These are phyloP conservation scores for Gastrophysa polygoni DNA, from an alignment of 2,888 invertebrate genomes.

Conservation along the genomic window DNA sequence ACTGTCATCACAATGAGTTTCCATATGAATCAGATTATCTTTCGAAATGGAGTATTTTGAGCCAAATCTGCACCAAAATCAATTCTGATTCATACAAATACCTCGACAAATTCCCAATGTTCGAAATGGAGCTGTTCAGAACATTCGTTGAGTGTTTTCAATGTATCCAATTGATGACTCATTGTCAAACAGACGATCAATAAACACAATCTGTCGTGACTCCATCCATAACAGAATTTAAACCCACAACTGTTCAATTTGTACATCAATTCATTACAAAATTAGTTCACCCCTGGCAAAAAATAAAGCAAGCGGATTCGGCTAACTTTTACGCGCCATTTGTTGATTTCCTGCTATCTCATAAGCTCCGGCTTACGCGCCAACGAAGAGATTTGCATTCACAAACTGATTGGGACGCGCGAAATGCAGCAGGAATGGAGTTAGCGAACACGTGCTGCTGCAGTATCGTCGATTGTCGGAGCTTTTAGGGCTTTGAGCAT, in stretches of 20 bases:
- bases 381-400: conserved; percentile 27
- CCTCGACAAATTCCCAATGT: too few species aligned
- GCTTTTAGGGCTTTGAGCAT: too few species aligned
- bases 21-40: too few species aligned
- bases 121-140: too few species aligned
- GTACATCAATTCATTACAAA: neutral
- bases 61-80: too few species aligned
- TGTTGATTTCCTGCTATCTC: conserved; percentile 22
- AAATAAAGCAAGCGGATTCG: conserved; percentile 8
- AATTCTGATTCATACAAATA: too few species aligned
- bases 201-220: neutral
- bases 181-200: neutral
- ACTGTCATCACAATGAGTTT: too few species aligned
- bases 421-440: neutral
- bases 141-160: too few species aligned
- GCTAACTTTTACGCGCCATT: conserved; percentile 8
- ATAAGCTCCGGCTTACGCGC: conserved; percentile 21
- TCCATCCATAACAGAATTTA: neutral
- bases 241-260: neutral
- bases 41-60: too few species aligned
- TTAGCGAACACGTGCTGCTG: too few species aligned
- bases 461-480: too few species aligned
- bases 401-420: conserved; percentile 5
- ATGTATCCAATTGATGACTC: neutral
- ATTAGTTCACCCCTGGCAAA: neutral